phyloP scores from a whole-genome alignment of 2,797 vertebrate species.

The Toxotes lorentzi region DNA sequence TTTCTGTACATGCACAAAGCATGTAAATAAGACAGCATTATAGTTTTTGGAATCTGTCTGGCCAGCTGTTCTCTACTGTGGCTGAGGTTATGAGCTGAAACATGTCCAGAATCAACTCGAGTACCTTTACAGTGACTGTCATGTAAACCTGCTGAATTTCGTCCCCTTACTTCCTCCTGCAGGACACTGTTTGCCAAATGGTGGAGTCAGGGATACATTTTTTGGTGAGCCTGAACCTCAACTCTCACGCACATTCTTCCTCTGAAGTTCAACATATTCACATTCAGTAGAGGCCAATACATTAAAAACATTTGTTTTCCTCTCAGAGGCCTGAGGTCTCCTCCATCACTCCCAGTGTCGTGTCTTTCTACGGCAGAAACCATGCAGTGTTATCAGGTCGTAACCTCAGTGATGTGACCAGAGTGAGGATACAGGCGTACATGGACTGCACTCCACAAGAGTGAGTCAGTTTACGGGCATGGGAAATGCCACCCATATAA shows the following conservation, averaged over 20 bases:
- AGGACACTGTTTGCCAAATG: slow-evolving; percentile 63
- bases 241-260: background rate
- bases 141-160: background rate
- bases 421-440: slow-evolving; percentile 85
- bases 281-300: background rate
- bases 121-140: background rate
- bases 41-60: background rate
- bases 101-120: background rate
- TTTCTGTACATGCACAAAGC: background rate
- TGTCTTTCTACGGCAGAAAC: slow-evolving; percentile 90
- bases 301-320: slow-evolving; percentile 7
- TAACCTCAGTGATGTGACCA: slow-evolving; percentile 86
- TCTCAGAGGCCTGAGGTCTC: slow-evolving; percentile 83
- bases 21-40: background rate
- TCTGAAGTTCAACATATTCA: background rate
- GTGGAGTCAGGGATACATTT: slow-evolving; percentile 6
- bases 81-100: background rate
- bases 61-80: background rate
- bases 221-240: slow-evolving; percentile 66
- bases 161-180: slow-evolving; percentile 6
- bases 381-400: slow-evolving; percentile 84
- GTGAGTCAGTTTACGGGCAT: slow-evolving; percentile 82
- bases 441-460: slow-evolving; percentile 84
- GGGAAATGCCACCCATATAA: background rate
- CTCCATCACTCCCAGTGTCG: slow-evolving; percentile 84